These are phyloP conservation scores for Heptranchias perlo DNA, from an alignment of 2,113 vertebrate genomes.

Conservation along the genomic window DNA sequence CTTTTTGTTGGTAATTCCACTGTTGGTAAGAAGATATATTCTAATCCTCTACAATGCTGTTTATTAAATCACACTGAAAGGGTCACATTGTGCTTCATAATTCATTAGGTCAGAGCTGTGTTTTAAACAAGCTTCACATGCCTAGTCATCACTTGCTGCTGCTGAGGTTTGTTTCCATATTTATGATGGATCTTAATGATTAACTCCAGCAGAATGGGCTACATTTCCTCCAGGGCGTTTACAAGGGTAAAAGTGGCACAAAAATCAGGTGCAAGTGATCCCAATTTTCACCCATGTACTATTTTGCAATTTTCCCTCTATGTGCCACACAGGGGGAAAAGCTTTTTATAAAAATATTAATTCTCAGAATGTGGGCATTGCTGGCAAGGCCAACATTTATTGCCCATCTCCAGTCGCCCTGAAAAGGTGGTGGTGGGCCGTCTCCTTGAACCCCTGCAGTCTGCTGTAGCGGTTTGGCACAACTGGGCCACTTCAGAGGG, in stretches of 20 bases:
- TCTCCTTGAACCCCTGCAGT: not conserved
- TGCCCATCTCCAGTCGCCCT: not conserved
- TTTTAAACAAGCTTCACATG: not conserved
- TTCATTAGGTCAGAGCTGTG: not conserved
- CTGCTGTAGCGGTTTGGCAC: not conserved
- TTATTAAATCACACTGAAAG: slow-evolving; percentile 25
- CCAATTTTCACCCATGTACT: not conserved
- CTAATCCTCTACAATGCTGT: not conserved
- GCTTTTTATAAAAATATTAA: not conserved
- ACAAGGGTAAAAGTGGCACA: not conserved
- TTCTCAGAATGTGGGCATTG: not conserved
- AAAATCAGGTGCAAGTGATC: not conserved
- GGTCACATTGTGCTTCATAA: not conserved
- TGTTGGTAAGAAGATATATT: not conserved
- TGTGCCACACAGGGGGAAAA: not conserved
- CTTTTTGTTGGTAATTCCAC: not conserved
- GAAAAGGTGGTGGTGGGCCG: not conserved
- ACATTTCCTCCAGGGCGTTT: not conserved
- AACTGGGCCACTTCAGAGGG: not conserved
- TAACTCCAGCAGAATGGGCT: not conserved
- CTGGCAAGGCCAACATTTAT: not conserved
- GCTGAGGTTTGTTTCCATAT: not conserved
- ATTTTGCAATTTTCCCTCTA: not conserved
- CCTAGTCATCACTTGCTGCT: not conserved
- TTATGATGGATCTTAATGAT: not conserved